Percentiles rank a stretch among this genome's conserved stretches.
phyloP scores from a whole-genome alignment of 2,888 invertebrate genomes.

The Andrena flavipes region DNA sequence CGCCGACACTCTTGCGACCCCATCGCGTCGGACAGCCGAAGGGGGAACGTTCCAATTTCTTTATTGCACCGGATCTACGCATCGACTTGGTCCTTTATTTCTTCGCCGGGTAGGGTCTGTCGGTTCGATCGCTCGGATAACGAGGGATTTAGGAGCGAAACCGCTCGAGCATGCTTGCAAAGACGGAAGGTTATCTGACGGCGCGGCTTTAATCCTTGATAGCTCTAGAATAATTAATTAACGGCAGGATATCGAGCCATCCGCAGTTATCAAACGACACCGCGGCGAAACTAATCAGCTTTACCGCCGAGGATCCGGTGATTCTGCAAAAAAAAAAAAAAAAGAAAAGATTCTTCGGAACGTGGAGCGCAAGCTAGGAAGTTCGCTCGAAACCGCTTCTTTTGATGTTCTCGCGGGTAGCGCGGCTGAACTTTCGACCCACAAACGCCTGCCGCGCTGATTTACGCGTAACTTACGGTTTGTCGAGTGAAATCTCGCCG shows the following conservation, averaged over 20 bases:
- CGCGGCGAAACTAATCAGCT: constrained; percentile 4
- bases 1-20: not conserved
- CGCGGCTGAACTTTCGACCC: constrained; percentile 51
- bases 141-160: not conserved
- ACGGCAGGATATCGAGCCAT: not conserved
- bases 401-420: not conserved
- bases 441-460: constrained; percentile 35
- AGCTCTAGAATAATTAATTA: constrained; percentile 3
- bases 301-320: not conserved
- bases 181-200: not conserved
- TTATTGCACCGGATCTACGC: not conserved
- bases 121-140: not conserved
- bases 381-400: constrained; percentile 18
- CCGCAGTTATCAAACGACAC: constrained; percentile 8
- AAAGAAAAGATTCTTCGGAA: no score
- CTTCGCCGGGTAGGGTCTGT: not conserved
- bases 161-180: not conserved
- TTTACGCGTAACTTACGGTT: constrained; percentile 28
- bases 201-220: constrained; percentile 1
- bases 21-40: not conserved
- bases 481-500: constrained; percentile 29
- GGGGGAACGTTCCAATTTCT: constrained; percentile 1
- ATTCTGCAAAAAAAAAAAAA: no score
- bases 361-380: not conserved
- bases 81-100: not conserved